Base-by-base conservation (phyloP, 2,113 vertebrate species). In the Trachemys scripta region DNA sequence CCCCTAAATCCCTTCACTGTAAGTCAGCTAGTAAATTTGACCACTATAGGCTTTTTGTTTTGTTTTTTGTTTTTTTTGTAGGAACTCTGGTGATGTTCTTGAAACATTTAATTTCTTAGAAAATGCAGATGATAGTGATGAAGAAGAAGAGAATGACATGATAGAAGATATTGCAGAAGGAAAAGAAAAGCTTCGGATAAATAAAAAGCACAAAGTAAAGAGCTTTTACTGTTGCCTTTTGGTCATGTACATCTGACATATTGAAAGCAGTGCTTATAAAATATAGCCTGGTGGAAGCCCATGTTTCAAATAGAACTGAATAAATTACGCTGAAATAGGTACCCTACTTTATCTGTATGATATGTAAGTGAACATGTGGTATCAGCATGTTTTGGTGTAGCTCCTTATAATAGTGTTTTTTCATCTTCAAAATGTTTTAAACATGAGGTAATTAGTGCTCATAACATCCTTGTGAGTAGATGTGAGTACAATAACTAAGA, bases 51-150 rank as follows among this genome's bases (percentile, higher is more conserved):
- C 31, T 62, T 62, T 62, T 31, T 62, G 29, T 14, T 92, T 22
- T 91, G 80, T 56, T 84, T 94, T 9, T 92, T 94, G 97, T 95
- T 86, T 17, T 90, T 90, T 88, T 83, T 93, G 3, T 97, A 99
- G 99, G 98, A 99, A 98, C 98, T 98, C 99, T 93, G 99, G 99
- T 80, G 99, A 99, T 95, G 99, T 99, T 97, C 98, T 99, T 96
- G 99, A 99, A 98, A 99, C 99, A 31, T 99, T 99, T 97, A 99
- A 99, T 98, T 99, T 99, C 98, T 98, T 99, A 98, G 99, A 99
- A 98, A 99, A 99, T 12, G 98, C 99, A 1, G 99, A 99, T 96
- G 99, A 99, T 97, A 99, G 99, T 59, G 99, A 99, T 90, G 99
- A 99, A 98, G 99, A 99, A 6, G 99, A 99, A 8, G 99, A 99